Conservation (phyloP, 2,113 vertebrate species). For the Cynoglossus semilaevis region DNA sequence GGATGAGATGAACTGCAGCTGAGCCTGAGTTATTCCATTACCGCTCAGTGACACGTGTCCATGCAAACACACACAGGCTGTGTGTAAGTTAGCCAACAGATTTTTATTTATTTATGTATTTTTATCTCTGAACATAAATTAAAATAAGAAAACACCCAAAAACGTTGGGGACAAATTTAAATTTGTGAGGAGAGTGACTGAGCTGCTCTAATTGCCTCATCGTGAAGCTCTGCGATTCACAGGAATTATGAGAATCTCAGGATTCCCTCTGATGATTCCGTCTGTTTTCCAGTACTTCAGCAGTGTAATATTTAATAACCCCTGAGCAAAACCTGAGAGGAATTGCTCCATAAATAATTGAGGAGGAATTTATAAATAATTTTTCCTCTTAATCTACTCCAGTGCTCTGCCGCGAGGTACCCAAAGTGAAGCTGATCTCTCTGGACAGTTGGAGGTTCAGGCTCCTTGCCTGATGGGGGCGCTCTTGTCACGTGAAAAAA, state of each 20-base stretch:
- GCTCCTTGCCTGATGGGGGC: constrained; percentile 54
- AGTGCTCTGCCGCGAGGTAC: constrained; percentile 58
- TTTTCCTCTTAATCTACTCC: constrained; percentile 68
- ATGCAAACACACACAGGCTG: constrained; percentile 17
- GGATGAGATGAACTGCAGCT: constrained; percentile 55
- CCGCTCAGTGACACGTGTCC: constrained; percentile 27
- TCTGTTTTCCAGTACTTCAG: constrained; percentile 65
- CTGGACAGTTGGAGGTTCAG: constrained; percentile 29
- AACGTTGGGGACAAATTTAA: constrained; percentile 6
- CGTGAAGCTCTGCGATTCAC: constrained; percentile 22
- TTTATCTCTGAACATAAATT: constrained; percentile 19
- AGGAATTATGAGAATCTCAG: constrained; percentile 59
- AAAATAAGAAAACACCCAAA: constrained; percentile 4
- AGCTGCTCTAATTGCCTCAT: constrained; percentile 58
- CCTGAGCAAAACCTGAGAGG: constrained; percentile 72
- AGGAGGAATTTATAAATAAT: constrained; percentile 77
- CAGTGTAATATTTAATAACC: constrained; percentile 76
- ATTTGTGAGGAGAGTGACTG: constrained; percentile 48
- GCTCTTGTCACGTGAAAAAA: constrained; percentile 60
- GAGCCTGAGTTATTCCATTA: constrained; percentile 65
- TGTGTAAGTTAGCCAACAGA: constrained; percentile 20
- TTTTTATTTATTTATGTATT: constrained; percentile 18
- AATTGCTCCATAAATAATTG: constrained; percentile 79
- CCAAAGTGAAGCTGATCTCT: constrained; percentile 63
- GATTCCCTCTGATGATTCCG: constrained; percentile 63